Evolutionary conservation across 2,888 invertebrate genomes (phyloP).

Genomic region (Drosophila neutralis): DNA sequence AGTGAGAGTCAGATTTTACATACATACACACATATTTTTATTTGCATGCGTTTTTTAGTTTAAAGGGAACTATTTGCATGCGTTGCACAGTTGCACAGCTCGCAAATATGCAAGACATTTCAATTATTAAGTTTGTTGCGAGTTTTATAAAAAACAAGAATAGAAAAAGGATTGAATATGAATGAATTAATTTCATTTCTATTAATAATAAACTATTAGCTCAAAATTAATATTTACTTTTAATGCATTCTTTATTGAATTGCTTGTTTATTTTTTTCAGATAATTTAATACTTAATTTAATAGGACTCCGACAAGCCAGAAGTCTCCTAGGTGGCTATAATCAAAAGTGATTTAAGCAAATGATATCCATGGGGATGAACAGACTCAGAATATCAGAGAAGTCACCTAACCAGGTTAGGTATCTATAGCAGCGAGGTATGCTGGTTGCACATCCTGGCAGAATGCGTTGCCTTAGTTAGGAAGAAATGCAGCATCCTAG

Average conservation of each 20-base stretch:
- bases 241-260: no score
- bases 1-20: conserved; percentile 11
- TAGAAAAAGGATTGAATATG: not conserved
- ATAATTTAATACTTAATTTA: not conserved
- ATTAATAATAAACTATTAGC: not conserved
- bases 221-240: not conserved
- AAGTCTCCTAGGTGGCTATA: no score
- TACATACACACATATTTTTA: conserved; percentile 8
- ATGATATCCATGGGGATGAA: no score
- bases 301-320: no score
- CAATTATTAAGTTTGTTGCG: not conserved
- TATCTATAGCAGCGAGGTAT: no score
- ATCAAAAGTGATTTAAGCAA: no score
- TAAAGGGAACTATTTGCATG: not conserved
- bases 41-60: conserved; percentile 6
- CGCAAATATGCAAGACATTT: not conserved
- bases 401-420: no score
- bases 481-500: no score
- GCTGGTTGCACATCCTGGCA: no score
- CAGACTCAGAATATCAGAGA: no score
- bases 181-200: not conserved
- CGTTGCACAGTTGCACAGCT: not conserved
- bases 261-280: not conserved
- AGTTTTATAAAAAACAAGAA: not conserved
- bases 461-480: no score